Base-by-base conservation (phyloP, 2,797 vertebrate genomes). In the Tolypeutes matacus region DNA sequence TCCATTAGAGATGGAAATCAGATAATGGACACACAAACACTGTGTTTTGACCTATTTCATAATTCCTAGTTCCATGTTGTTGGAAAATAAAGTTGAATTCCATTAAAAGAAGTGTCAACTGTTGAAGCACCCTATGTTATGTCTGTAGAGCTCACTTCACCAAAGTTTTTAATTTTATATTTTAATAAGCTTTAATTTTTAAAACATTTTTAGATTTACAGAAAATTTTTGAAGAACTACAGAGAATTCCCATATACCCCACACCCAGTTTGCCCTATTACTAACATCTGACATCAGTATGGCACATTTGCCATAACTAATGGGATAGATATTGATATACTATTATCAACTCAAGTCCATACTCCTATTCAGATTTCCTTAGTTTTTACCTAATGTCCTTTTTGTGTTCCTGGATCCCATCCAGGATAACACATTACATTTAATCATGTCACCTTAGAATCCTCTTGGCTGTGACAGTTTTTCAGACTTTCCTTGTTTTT, bases 211-310 rank as follows among this genome's bases (percentile, higher is more conserved):
- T 3, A 56, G 9, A n/a, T 12, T 42, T 58, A 27, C 49, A 80
- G 64, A 42, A 67, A 67, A 89, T 11, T n/a, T 80, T 8, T 27
- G 64, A 9, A 42, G 13, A 17, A 2, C 13, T 25, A 21, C 13
- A 53, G 18, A 39, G 2, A 9, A 21, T 29, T 27, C 3, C 0
- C 3, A 3, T 46, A 27, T 10, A 36, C 31, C 4, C 3, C n/a
- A 20, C 8, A 3, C 31, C 3, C 1, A 0, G 9, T 58, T 15
- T 23, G n/a, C 3, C 2, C 1, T 10, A 23, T 42, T 36, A 14
- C 3, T 4, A 31, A 20, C 12, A 10, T 49, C 31, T 34, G 18
- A 2, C 3, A 20, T 5, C 9, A 1, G 9, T 20, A 4, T 4
- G 46, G 46, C 46, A 46, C 46, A 46, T n/a, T n/a, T n/a, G 42